Evolutionary conservation across 2,797 vertebrate species (phyloP).

Genomic region (Anabas testudineus): DNA sequence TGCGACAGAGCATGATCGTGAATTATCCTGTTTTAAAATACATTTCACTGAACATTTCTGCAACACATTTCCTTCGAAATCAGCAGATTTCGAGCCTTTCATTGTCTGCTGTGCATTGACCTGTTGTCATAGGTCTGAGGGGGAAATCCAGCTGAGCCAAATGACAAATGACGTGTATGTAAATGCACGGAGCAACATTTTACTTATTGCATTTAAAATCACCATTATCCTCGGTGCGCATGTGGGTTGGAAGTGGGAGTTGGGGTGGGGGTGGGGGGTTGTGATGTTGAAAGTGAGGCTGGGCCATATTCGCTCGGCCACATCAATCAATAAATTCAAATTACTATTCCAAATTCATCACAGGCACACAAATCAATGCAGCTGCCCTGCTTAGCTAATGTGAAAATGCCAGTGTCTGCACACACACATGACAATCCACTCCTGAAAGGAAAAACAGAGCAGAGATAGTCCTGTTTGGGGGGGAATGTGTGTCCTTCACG

Average conservation of each 20-base stretch:
- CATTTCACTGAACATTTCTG: not conserved
- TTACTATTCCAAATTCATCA: slow-evolving; percentile 96
- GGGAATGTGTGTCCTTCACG: slow-evolving; percentile 72
- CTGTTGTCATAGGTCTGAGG: slow-evolving; percentile 34
- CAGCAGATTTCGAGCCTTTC: slow-evolving; percentile 4
- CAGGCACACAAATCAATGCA: slow-evolving; percentile 89
- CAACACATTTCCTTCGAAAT: not conserved
- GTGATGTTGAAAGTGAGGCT: slow-evolving; percentile 80
- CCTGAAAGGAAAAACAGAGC: slow-evolving; percentile 65
- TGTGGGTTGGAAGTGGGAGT: slow-evolving; percentile 80
- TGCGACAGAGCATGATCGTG: slow-evolving; percentile 26
- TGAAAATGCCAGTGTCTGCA: slow-evolving; percentile 84
- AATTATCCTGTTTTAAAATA: slow-evolving; percentile 4
- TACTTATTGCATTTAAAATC: slow-evolving; percentile 83
- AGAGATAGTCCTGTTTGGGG: slow-evolving; percentile 60
- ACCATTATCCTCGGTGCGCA: slow-evolving; percentile 81
- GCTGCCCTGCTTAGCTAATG: slow-evolving; percentile 89
- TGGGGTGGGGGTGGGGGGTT: slow-evolving; percentile 60
- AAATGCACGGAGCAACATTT: slow-evolving; percentile 78
- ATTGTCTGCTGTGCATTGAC: slow-evolving; percentile 21
- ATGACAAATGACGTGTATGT: slow-evolving; percentile 81
- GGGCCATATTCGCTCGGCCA: slow-evolving; percentile 84
- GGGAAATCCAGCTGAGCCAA: slow-evolving; percentile 54
- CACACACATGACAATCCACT: slow-evolving; percentile 66
- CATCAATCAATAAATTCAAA: slow-evolving; percentile 93